These are phyloP conservation scores for Emys orbicularis DNA, from an alignment of 2,797 vertebrate genomes.

Conservation along the genomic window DNA sequence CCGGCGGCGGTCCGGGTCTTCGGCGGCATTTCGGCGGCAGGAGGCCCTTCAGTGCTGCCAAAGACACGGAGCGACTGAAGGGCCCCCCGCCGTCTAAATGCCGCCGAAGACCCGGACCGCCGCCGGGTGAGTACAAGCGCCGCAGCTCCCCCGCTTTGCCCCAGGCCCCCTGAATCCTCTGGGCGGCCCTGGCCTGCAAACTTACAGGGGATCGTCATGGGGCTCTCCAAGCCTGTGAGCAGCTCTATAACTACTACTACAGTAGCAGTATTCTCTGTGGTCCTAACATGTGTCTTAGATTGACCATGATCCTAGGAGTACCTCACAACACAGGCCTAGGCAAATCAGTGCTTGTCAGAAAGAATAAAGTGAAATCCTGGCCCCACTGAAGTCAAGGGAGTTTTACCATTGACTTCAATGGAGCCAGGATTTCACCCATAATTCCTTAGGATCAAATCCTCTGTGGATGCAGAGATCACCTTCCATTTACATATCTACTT, in stretches of 20 bases:
- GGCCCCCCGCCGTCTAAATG: no score
- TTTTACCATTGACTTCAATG: background rate
- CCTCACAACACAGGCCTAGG: background rate
- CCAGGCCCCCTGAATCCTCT: no score
- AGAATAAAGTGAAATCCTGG: background rate
- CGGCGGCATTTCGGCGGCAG: no score
- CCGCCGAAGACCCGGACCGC: no score
- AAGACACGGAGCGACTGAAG: no score
- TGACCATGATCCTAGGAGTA: background rate
- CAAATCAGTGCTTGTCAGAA: background rate
- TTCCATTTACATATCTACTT: background rate
- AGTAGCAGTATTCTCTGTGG: background rate
- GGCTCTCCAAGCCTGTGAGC: background rate
- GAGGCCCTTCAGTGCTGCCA: no score
- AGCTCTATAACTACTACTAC: background rate
- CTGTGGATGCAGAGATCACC: background rate
- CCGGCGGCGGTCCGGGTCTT: no score
- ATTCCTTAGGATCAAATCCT: background rate
- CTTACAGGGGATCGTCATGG: background rate
- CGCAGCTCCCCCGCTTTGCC: no score
- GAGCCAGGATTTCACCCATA: background rate
- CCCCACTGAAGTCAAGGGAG: background rate
- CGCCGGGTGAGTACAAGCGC: no score
- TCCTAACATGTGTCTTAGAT: background rate
- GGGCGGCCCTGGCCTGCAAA: background rate